Evolutionary conservation across 2,113 vertebrate species (phyloP).

Genomic region (Dasyurus viverrinus): DNA sequence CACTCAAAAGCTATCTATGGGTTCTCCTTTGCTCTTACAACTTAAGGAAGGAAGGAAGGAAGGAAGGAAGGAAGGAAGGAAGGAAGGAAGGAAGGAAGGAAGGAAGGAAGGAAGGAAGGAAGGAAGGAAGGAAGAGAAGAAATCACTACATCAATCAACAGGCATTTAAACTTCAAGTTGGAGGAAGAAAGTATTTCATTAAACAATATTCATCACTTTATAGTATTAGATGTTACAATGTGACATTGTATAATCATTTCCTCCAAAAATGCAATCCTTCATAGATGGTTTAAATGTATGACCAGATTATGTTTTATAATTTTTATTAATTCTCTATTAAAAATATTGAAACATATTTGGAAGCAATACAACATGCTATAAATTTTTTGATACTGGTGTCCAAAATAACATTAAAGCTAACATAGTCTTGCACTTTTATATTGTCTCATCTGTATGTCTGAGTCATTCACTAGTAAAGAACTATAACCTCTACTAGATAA

Average conservation of each 20-base stretch:
- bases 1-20: no score
- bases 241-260: background rate
- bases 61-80: no score
- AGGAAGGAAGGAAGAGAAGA: no score
- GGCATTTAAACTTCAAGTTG: background rate
- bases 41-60: no score
- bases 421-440: background rate
- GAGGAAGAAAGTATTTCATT: background rate
- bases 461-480: background rate
- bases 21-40: no score
- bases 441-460: background rate
- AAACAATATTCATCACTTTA: background rate
- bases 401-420: background rate
- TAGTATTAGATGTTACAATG: background rate
- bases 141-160: background rate
- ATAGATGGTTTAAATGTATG: background rate
- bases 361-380: background rate
- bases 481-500: background rate
- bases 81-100: no score
- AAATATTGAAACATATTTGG: background rate
- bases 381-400: background rate
- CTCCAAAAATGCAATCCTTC: background rate
- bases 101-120: no score
- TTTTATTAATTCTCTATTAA: background rate
- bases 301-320: background rate